A percentile compares a stretch with the other conserved stretches of the same genome.
These are phyloP conservation scores for Pachydiplax longipennis DNA, from an alignment of 2,888 invertebrate genomes.

Conservation along the genomic window DNA sequence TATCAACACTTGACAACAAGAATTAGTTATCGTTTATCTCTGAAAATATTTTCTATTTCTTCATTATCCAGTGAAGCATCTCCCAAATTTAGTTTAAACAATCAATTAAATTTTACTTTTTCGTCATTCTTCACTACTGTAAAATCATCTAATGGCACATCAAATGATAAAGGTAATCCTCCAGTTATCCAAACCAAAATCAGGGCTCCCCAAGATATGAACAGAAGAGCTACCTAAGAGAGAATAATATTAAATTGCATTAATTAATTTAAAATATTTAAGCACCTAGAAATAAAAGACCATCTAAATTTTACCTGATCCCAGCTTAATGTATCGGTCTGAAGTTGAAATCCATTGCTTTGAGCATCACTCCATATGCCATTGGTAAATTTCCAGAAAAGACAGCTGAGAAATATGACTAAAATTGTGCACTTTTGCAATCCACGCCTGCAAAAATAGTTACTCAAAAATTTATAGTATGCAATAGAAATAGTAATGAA, in stretches of 20 bases:
- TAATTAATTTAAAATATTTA: neutral
- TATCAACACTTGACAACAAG: no score
- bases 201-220: conserved; percentile 16
- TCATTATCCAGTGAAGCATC: no score
- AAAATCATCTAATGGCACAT: neutral
- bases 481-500: no score
- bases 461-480: neutral
- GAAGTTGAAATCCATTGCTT: conserved; percentile 19
- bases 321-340: conserved; percentile 4
- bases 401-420: neutral
- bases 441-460: neutral
- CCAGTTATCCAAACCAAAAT: conserved; percentile 18
- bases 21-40: no score
- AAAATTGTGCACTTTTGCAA: neutral
- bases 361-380: conserved; percentile 22
- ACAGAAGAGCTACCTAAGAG: neutral
- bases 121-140: neutral
- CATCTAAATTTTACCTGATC: neutral
- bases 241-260: neutral
- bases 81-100: no score
- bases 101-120: neutral
- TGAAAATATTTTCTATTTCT: no score
- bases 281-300: neutral
- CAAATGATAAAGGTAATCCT: neutral
- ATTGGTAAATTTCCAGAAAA: neutral